These are phyloP conservation scores for Epinotia demarniana DNA, from an alignment of 2,888 invertebrate species.

Conservation along the genomic window DNA sequence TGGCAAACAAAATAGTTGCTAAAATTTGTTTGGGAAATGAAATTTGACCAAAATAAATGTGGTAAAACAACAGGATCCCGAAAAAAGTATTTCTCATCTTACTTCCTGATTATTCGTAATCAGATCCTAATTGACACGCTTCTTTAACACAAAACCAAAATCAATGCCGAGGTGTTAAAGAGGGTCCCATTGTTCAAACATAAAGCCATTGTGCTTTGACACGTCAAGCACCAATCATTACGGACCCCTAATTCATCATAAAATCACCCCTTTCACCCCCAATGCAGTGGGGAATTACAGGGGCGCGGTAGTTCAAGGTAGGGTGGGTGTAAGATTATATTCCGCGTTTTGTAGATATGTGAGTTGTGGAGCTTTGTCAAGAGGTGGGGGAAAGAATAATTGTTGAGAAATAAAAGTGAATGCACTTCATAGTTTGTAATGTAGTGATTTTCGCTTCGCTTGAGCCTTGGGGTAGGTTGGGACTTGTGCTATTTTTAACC, in stretches of 20 bases:
- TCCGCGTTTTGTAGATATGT: constrained; percentile 29
- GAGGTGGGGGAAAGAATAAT: constrained; percentile 32
- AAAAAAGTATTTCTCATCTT: not conserved
- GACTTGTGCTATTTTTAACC: not conserved
- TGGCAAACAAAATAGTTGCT: too few species aligned
- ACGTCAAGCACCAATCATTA: constrained; percentile 17
- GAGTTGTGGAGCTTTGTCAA: constrained; percentile 35
- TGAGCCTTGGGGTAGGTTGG: constrained; percentile 5
- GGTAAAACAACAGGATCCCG: too few species aligned
- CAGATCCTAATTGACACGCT: constrained; percentile 26
- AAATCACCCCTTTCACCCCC: not conserved
- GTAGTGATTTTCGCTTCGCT: not conserved
- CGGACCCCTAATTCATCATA: constrained; percentile 7
- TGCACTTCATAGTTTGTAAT: constrained; percentile 8
- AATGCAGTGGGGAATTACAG: not conserved
- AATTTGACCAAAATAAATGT: too few species aligned
- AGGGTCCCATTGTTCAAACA: constrained; percentile 36
- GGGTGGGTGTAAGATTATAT: constrained; percentile 17
- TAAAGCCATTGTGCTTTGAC: constrained; percentile 32
- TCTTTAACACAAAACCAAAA: constrained; percentile 28
- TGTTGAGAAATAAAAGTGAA: constrained; percentile 23
- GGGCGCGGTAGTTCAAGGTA: constrained; percentile 1
- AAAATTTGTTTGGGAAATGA: too few species aligned
- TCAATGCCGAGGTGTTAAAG: constrained; percentile 41
- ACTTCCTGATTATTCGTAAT: not conserved